These are phyloP conservation scores for Acromyrmex heyeri DNA, from an alignment of 1,140 invertebrate species.

Conservation along the genomic window DNA sequence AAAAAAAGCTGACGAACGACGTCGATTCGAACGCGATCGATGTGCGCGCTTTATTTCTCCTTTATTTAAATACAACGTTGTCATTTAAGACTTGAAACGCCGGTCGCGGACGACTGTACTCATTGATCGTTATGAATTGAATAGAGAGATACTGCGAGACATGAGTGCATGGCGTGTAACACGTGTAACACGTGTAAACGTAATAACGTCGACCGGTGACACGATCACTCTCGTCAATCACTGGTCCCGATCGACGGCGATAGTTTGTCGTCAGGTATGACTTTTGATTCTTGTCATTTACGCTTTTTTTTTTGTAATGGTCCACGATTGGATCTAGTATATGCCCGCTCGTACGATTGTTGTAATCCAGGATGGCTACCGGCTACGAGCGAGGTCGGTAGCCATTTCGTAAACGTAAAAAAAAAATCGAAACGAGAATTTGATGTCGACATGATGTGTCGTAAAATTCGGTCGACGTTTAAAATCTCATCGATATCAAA, in stretches of 20 bases:
- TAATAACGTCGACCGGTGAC: slow-evolving; percentile 50
- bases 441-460: slow-evolving; percentile 49
- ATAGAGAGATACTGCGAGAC: not conserved
- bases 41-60: not conserved
- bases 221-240: slow-evolving; percentile 60
- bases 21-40: not conserved
- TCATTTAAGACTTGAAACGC: slow-evolving; percentile 34
- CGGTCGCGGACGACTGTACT: not conserved
- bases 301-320: slow-evolving; percentile 41
- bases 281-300: slow-evolving; percentile 59
- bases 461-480: slow-evolving; percentile 59
- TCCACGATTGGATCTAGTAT: slow-evolving; percentile 16
- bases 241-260: slow-evolving; percentile 26
- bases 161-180: not conserved
- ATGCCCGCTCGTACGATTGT: slow-evolving; percentile 38
- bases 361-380: not conserved
- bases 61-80: slow-evolving; percentile 10
- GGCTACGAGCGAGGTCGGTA: not conserved
- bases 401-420: slow-evolving; percentile 19
- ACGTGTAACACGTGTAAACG: slow-evolving; percentile 60
- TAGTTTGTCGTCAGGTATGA: slow-evolving; percentile 54
- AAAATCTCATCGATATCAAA: slow-evolving; percentile 64
- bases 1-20: slow-evolving; percentile 1
- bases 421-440: slow-evolving; percentile 35
- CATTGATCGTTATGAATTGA: slow-evolving; percentile 36